Percentiles rank a stretch among this genome's conserved stretches.
Conservation (phyloP, 2,888 invertebrate species). For the Hanleya hanleyi region DNA sequence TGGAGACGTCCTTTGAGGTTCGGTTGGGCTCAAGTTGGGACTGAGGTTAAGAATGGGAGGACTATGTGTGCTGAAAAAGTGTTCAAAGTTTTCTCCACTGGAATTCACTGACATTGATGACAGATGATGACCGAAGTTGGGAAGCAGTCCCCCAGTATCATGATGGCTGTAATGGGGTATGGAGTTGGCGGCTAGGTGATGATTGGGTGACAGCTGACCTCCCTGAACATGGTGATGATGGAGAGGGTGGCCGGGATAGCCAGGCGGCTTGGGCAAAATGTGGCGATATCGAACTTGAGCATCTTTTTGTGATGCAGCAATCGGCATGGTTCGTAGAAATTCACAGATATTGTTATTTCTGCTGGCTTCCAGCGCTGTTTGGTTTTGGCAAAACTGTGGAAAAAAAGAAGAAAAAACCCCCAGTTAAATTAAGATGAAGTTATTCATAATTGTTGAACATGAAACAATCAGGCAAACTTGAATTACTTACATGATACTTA, state of each 20-base stretch:
- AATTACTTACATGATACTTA: no score
- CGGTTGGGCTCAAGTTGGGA: conserved; percentile 63
- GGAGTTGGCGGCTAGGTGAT: conserved; percentile 19
- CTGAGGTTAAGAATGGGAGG: conserved; percentile 71
- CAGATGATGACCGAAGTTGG: conserved; percentile 34
- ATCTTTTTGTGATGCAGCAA: conserved; percentile 60
- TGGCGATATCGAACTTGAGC: conserved; percentile 35
- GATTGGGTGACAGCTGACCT: conserved; percentile 35
- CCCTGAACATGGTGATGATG: conserved; percentile 18
- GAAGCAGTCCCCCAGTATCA: conserved; percentile 30
- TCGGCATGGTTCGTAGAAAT: conserved; percentile 56
- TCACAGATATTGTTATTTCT: no score
- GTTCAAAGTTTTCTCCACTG: conserved; percentile 35
- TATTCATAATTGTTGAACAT: no score
- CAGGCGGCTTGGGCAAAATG: conserved; percentile 44
- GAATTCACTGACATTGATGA: conserved; percentile 24
- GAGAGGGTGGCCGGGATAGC: conserved; percentile 15
- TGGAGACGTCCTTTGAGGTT: conserved; percentile 65
- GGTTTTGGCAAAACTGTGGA: no score
- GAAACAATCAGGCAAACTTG: no score
- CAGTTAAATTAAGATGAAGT: no score
- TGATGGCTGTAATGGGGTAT: conserved; percentile 25
- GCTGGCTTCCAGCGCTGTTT: no score
- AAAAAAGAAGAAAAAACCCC: no score
- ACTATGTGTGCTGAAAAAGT: conserved; percentile 69